Evolutionary conservation across 2,888 invertebrate genomes (phyloP), one percentile per base, ranked within the genome.

Genomic region (Tetropium fuscum): DNA sequence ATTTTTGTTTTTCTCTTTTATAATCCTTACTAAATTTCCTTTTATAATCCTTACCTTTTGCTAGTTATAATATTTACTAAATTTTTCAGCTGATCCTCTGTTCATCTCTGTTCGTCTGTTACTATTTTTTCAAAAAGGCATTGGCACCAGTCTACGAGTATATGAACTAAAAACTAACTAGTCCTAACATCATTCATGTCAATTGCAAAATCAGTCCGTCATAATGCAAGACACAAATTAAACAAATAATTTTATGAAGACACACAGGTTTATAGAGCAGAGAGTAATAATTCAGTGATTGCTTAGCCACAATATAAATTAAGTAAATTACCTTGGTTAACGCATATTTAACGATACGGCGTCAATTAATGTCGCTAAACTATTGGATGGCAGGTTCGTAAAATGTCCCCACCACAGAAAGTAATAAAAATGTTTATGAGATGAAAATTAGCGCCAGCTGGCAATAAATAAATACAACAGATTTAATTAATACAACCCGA

Each of bases 401-500:
- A 38, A 40, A 25, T 51, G 38, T 43, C 73, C 73, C 69, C 68
- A 66, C 68, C 69, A 59, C 54, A 56, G 47, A 60, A 41, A 66
- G 71, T 73, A n/a, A 76, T 80, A 79, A 80, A 80, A 79, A 79
- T 78, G 75, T 78, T 80, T 80, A 80, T 74, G 78, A 78, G 74
- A 75, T 72, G 75, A 77, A 77, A 78, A 79, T 78, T 78, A 77
- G 75, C 75, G 72, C 77, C 74, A 71, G 74, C 74, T 75, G 71
- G 77, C 75, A 67, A 78, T 80, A 79, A 80, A 80, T 80, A 79
- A 79, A 76, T 78, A 77, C 72, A 78, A 78, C 77, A 75, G 79
- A 78, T 79, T 80, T 80, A 79, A 80, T 80, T 80, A 80, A 78
- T 78, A 71, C 73, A 53, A 66, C 60, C 65, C 65, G 47, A 44